Evolutionary conservation across 2,113 vertebrate genomes (phyloP).

Genomic region (Mola mola): DNA sequence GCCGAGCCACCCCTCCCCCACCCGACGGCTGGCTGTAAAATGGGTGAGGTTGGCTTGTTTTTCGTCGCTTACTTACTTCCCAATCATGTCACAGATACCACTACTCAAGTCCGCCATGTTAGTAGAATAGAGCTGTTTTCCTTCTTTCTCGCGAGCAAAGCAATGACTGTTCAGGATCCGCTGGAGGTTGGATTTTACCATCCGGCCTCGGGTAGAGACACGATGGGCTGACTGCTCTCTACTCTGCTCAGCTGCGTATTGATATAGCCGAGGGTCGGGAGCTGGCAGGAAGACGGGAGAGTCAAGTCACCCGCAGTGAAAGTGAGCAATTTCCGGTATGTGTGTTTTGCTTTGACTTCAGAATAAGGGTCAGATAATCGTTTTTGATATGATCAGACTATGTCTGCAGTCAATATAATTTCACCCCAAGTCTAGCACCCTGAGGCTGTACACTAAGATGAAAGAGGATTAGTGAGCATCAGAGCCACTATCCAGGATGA

Average conservation of each 20-base stretch:
- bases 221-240: constrained; percentile 77
- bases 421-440: no score
- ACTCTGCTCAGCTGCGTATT: constrained; percentile 61
- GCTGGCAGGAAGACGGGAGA: neutral
- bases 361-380: constrained; percentile 24
- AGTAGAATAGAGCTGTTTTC: constrained; percentile 76
- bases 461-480: no score
- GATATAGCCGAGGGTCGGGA: neutral
- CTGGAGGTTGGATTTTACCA: constrained; percentile 91
- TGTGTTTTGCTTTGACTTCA: neutral
- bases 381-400: no score
- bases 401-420: no score
- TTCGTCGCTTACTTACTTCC: constrained; percentile 78
- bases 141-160: constrained; percentile 88
- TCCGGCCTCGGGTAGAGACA: constrained; percentile 85
- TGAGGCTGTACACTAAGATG: no score
- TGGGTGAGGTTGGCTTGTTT: neutral
- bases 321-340: neutral
- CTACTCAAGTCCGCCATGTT: constrained; percentile 82
- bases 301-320: neutral
- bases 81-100: constrained; percentile 84
- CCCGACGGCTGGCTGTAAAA: constrained; percentile 49
- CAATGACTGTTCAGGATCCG: constrained; percentile 89
- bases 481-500: no score
- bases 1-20: constrained; percentile 70